These are phyloP conservation scores for Amphiura filiformis DNA, from an alignment of 35 echinoderm and acorn worm genomes.

Conservation along the genomic window DNA sequence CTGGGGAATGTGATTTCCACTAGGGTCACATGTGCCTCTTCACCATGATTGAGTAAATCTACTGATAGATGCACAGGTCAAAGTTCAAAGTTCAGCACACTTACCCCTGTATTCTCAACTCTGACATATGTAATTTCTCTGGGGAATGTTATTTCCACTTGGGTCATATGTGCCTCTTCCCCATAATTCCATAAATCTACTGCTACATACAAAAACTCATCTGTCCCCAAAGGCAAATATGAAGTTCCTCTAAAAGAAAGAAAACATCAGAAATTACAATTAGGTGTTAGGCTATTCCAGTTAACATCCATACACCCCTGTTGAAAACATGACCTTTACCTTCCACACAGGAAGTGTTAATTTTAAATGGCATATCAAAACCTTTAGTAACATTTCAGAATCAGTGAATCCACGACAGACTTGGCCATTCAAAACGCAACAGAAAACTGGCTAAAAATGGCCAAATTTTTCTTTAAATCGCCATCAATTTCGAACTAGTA, in stretches of 20 bases:
- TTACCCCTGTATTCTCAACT: slow-evolving; percentile 67
- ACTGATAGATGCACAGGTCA: too few species aligned
- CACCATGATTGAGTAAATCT: slow-evolving; percentile 69
- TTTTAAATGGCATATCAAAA: too few species aligned
- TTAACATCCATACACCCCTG: too few species aligned
- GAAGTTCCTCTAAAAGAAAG: slow-evolving; percentile 62
- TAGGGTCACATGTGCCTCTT: slow-evolving; percentile 90
- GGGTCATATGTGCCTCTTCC: slow-evolving; percentile 91
- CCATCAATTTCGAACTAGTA: too few species aligned
- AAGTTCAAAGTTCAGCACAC: not conserved
- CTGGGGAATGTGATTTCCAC: slow-evolving; percentile 60
- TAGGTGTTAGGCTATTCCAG: not conserved
- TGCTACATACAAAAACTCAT: slow-evolving; percentile 53
- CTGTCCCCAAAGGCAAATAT: slow-evolving; percentile 69
- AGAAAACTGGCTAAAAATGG: too few species aligned
- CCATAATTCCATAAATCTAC: slow-evolving; percentile 70
- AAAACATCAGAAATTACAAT: not conserved
- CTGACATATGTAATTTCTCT: slow-evolving; percentile 68
- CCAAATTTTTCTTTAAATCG: too few species aligned
- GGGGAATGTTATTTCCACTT: slow-evolving; percentile 65
- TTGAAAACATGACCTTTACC: too few species aligned
- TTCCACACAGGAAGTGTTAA: too few species aligned
- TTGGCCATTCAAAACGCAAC: too few species aligned
- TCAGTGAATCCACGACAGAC: too few species aligned
- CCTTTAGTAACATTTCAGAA: too few species aligned